Evolutionary conservation across 1,140 invertebrate genomes (phyloP), one percentile per base, ranked within the genome.

Genomic region (Cotesia vestalis): DNA sequence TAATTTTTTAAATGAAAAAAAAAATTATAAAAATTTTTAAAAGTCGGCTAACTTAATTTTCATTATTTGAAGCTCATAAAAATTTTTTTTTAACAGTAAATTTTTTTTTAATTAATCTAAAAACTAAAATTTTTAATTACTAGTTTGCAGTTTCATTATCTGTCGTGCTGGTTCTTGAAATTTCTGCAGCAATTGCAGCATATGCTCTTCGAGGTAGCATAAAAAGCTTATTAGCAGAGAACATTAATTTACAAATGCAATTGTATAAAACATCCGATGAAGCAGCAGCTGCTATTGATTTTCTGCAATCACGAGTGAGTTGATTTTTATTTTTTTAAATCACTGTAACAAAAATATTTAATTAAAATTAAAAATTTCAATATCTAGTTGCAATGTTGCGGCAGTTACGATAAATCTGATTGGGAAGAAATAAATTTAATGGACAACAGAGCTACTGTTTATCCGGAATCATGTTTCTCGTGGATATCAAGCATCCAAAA

Each of bases 111-210:
- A 27, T 27, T 2, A 27, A 27, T 27, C 27, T 27, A 27, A 27
- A 27, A 27, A 66, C 9, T 57, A 46, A 46, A 6, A 46, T 2
- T 9, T 9, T 9, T 6, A 46, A 46, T 11, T 46, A 46, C 6
- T 79, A 96, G 95, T 97, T 96, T 87, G 93, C 93, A 81, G 89
- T 94, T 9, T 90, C 93, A 40, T 85, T 97, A 72, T 90, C 89
- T 4, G 59, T 95, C 55, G 91, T 97, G 5, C 91, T 97, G 66
- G 87, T 96, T 36, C 77, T 96, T 81, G 94, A 97, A 87, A 85
- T 96, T 4, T 89, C 92, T 1, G 94, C 92, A 4, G 94, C 93
- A 27, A 92, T 96, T 79, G 90, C 92, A 1, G 94, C 93, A 2
- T 95, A 93, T 78, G 89, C 90, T 4, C 88, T 94, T 76, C 90